Evolutionary conservation across 2,113 vertebrate genomes (phyloP), one percentile per base, ranked within the genome.

Genomic region (Mastomys coucha): DNA sequence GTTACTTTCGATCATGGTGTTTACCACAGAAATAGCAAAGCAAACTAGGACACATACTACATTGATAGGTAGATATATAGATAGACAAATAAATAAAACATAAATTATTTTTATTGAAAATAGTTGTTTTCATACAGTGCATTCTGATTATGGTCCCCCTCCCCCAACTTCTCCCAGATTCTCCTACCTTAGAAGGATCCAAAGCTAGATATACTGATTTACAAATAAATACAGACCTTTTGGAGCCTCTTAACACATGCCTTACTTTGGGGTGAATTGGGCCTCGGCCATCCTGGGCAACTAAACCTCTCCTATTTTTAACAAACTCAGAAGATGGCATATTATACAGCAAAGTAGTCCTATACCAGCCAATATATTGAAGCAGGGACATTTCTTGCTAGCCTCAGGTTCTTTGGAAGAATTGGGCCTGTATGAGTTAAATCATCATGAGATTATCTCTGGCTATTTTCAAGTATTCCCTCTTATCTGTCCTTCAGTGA

Each of bases 401-500:
- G 24, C 51, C 58, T 89, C 42, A n/a, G 60, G 7, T 8, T 86
- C 42, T 39, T 45, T 53, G n/a, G 73, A 93, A 84, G 78, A 91
- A 91, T 67, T 36, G 80, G 24, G 58, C 58, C 65, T 75, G 53
- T 53, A 39, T 81, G 39, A 93, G 33, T 89, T 51, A 42, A 93
- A 81, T 89, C 22, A 19, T 49, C 70, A 65, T 58, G 49, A 84
- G 58, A 84, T 73, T 49, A n/a, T 24, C 67, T 96, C 16, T 70
- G 39, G 53, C 51, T 91, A 45, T 85, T 94, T 91, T 95, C 70
- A 67, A 65, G 26, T 89, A 24, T 97, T 96, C 84, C 85, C 69
- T 96, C 78, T 93, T 89, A 22, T 97, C 70, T 39, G 31, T 81
- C 75, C 80, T 88, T 96, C 63, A 81, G 89, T 72, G 75, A 95